A percentile compares a stretch with the other conserved stretches of the same genome.
phyloP scores from a whole-genome alignment of 1,140 invertebrate genomes.

The Stenopsyche tienmushanensis region DNA sequence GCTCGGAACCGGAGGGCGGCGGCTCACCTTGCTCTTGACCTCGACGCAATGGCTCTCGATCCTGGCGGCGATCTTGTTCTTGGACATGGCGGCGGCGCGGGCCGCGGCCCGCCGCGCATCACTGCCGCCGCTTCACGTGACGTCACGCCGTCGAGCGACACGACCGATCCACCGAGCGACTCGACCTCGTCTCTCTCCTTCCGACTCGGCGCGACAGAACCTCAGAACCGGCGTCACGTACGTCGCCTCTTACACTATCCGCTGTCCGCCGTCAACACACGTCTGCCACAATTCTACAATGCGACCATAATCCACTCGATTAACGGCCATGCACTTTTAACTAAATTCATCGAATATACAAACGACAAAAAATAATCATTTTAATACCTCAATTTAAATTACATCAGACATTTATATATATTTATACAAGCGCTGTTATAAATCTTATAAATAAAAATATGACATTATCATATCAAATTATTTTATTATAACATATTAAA shows the following conservation, averaged over 20 bases:
- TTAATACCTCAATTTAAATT: too few relatives aligned
- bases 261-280: background rate
- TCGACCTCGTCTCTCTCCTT: background rate
- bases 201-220: background rate
- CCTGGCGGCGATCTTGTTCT: conserved; percentile 65
- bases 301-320: background rate
- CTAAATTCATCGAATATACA: background rate
- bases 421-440: too few relatives aligned
- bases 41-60: conserved; percentile 64
- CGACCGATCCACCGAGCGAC: background rate
- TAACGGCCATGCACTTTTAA: background rate
- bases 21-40: conserved; percentile 68
- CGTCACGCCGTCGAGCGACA: background rate
- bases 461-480: too few relatives aligned
- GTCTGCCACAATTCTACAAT: background rate
- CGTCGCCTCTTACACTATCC: background rate
- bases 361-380: too few relatives aligned
- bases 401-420: too few relatives aligned
- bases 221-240: too few relatives aligned
- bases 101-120: background rate
- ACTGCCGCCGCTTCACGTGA: background rate
- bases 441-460: too few relatives aligned
- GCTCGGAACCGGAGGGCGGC: background rate
- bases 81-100: conserved; percentile 60
- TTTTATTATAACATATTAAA: too few relatives aligned